Evolutionary conservation across 2,113 vertebrate species (phyloP), one percentile per base, ranked within the genome.

Genomic region (Eclectus roratus): DNA sequence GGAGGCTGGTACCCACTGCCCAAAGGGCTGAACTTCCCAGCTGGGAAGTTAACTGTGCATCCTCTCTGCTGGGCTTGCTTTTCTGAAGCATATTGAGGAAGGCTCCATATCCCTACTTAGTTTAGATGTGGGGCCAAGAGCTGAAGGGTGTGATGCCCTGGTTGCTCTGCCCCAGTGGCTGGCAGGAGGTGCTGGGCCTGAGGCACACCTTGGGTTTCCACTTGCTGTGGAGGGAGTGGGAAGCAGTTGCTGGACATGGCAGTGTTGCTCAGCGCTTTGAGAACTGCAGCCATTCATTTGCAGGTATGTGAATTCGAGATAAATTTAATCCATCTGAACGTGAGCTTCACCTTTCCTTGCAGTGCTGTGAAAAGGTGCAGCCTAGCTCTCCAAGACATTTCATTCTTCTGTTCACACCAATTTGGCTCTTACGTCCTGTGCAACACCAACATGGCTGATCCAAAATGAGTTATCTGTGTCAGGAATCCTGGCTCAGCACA

Each of bases 381-480:
- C 71, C 76, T 11, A 13, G 9, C 33, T 64, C 60, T 49, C 39
- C 47, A 20, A 39, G 50, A 41, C 41, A 17, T 71, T 55, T 44
- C 64, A 28, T 55, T 80, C 56, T 78, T 78, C 80, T 52, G 39
- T 64, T 86, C 64, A 13, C 35, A 43, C 35, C 80, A n/a, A 11
- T 56, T 63, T 52, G 39, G 27, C 41, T 85, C 41, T 64, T 39
- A 14, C 1, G 1, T 72, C 56, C 86, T 37, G 7, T 2, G 11
- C 69, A 76, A 65, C 47, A 77, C 19, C 78, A 65, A 44, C 28
- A 33, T 10, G 47, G 53, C 35, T 86, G 85, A 86, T 91, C 73
- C 77, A 86, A 80, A 84, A 84, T 18, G 39, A 88, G 52, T 88
- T 86, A 70, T 78, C 93, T 91, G 94, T 52, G 43, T 35, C 65